Evolutionary conservation across 2,888 invertebrate genomes (phyloP).

Genomic region (Lacanobia wlatinum): DNA sequence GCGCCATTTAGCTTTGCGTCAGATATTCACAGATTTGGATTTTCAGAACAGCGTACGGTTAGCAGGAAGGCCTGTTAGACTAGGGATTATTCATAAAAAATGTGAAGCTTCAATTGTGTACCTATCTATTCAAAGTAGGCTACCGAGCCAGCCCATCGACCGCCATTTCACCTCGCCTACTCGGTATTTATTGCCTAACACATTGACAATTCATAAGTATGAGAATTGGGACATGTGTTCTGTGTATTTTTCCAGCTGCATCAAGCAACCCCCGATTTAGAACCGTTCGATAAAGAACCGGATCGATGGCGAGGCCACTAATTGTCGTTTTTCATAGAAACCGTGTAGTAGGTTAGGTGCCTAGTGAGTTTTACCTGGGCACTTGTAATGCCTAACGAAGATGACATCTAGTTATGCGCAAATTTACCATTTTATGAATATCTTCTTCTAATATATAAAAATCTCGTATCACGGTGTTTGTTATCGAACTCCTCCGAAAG

Average conservation of each 20-base stretch:
- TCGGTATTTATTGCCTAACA: not conserved
- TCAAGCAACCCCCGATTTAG: not conserved
- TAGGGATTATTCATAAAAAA: too few relatives aligned
- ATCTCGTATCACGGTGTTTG: too few relatives aligned
- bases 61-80: too few relatives aligned
- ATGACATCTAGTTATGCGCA: too few relatives aligned
- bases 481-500: too few relatives aligned
- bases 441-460: too few relatives aligned
- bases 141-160: not conserved
- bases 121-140: not conserved
- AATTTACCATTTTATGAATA: too few relatives aligned
- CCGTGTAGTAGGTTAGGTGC: not conserved
- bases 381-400: too few relatives aligned
- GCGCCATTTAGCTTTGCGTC: too few relatives aligned
- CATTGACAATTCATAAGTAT: constrained; percentile 39
- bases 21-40: too few relatives aligned
- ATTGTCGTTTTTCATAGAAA: not conserved
- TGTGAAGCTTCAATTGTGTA: too few relatives aligned
- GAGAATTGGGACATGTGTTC: constrained; percentile 28
- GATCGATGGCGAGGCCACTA: constrained; percentile 2
- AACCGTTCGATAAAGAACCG: constrained; percentile 11
- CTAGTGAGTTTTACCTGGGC: not conserved
- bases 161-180: not conserved
- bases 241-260: constrained; percentile 33
- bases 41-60: too few relatives aligned